Conservation (phyloP, 2,888 invertebrate species). For the Brachyptera putata region DNA sequence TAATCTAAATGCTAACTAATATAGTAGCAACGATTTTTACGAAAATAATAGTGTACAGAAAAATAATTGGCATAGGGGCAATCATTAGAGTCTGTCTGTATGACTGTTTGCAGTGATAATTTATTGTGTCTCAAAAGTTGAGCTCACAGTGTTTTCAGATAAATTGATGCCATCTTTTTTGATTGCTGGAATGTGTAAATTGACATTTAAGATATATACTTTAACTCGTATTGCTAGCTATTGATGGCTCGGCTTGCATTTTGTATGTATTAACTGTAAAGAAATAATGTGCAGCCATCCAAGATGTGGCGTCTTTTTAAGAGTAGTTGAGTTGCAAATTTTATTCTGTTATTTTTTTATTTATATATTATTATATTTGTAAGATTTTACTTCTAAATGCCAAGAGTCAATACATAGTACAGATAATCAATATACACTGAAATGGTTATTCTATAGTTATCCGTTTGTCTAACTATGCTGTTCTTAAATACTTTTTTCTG, state of each 20-base stretch:
- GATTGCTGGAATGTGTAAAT: not conserved
- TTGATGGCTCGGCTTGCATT: not conserved
- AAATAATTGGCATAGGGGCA: not conserved
- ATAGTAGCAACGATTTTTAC: not conserved
- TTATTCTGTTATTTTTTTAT: slow-evolving; percentile 8
- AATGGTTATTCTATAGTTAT: too few species aligned
- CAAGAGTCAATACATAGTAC: too few species aligned
- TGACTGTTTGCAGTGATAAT: too few species aligned
- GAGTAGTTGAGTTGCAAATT: not conserved
- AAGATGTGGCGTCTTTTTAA: not conserved
- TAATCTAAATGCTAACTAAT: not conserved
- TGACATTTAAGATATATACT: too few species aligned
- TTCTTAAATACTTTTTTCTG: slow-evolving; percentile 16
- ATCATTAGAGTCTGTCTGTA: not conserved
- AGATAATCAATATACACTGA: too few species aligned
- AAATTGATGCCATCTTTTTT: too few species aligned
- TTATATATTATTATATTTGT: not conserved
- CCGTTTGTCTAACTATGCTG: too few species aligned
- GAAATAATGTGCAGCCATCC: not conserved
- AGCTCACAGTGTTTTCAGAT: too few species aligned
- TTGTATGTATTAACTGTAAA: not conserved
- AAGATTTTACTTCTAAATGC: too few species aligned
- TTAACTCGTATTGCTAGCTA: too few species aligned
- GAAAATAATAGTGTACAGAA: not conserved
- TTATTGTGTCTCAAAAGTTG: too few species aligned